Conservation (phyloP, 2,797 vertebrate species). For the Melanogrammus aeglefinus region DNA sequence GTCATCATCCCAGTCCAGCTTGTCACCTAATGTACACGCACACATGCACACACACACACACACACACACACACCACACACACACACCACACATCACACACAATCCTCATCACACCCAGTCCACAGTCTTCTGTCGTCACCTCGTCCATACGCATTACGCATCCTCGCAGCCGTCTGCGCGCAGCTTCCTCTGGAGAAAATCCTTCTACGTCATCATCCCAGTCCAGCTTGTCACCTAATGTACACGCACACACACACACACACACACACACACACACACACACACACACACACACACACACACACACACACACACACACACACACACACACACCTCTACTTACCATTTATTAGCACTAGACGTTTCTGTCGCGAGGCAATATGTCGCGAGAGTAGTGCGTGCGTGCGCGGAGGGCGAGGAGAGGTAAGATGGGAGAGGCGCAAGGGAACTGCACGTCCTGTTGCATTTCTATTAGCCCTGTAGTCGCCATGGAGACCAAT, state of each 20-base stretch:
- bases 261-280: too few species aligned
- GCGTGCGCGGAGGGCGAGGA: slow-evolving; percentile 43
- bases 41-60: too few species aligned
- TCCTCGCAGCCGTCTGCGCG: background rate
- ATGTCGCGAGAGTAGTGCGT: slow-evolving; percentile 28
- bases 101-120: too few species aligned
- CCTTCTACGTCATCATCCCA: background rate
- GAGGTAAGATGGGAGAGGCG: slow-evolving; percentile 30
- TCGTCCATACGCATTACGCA: background rate
- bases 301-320: background rate
- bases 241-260: background rate
- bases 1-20: too few species aligned
- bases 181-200: background rate
- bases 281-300: background rate
- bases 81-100: too few species aligned
- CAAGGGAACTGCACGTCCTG: slow-evolving; percentile 34
- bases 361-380: background rate
- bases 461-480: slow-evolving; percentile 57
- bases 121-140: background rate
- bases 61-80: too few species aligned
- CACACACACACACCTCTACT: background rate
- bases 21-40: too few species aligned
- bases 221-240: background rate
- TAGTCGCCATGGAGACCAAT: slow-evolving; percentile 44
- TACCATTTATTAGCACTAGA: background rate